Evolutionary conservation across 1,140 invertebrate species (phyloP).

Genomic region (Frieseomelitta varia): DNA sequence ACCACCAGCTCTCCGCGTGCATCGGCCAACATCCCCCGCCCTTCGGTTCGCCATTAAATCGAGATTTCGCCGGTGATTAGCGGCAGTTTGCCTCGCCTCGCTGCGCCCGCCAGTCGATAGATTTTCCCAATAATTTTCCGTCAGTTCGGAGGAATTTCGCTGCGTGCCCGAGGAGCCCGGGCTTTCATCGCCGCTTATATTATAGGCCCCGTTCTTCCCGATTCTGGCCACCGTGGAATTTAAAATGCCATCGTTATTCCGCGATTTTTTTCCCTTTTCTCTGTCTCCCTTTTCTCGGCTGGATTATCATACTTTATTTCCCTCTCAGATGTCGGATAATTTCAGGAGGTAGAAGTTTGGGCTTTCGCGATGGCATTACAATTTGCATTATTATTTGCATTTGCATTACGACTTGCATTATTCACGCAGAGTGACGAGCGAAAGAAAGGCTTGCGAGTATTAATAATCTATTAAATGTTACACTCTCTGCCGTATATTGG

Average conservation of each 20-base stretch:
- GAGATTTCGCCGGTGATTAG: slow-evolving; percentile 63
- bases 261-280: too few relatives aligned
- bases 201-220: not conserved
- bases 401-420: too few relatives aligned
- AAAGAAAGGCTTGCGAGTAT: too few relatives aligned
- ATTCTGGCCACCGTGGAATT: not conserved
- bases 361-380: too few relatives aligned
- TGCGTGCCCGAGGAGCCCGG: not conserved
- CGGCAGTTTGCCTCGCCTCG: slow-evolving; percentile 50
- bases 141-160: slow-evolving; percentile 29
- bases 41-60: slow-evolving; percentile 59
- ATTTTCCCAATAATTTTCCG: slow-evolving; percentile 53
- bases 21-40: not conserved
- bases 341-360: too few relatives aligned
- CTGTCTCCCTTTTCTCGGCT: too few relatives aligned
- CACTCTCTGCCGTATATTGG: too few relatives aligned
- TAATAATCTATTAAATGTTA: too few relatives aligned
- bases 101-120: slow-evolving; percentile 36
- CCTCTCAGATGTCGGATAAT: too few relatives aligned
- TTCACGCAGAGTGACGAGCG: too few relatives aligned
- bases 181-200: not conserved
- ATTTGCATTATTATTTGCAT: too few relatives aligned
- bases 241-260: not conserved
- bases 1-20: slow-evolving; percentile 46
- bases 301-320: not conserved